Conservation (phyloP, 1,140 invertebrate species). For the Scaptomyza graminum region DNA sequence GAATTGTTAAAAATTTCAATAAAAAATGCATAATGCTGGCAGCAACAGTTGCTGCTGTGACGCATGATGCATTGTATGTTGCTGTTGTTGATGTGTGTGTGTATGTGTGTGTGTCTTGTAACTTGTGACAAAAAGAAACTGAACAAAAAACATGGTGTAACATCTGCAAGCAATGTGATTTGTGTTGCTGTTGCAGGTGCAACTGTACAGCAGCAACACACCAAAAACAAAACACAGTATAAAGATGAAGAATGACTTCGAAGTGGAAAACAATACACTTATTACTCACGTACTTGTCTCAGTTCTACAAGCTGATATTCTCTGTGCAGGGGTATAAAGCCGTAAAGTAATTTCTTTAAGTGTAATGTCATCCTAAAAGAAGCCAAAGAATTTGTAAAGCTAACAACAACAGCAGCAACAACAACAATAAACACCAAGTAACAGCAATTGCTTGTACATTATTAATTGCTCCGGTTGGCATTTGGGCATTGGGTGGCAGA, state of each 20-base stretch:
- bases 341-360: constrained; percentile 81
- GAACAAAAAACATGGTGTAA: background rate
- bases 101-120: background rate
- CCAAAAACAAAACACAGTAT: background rate
- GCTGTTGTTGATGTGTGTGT: constrained; percentile 6
- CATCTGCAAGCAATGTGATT: constrained; percentile 4
- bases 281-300: constrained; percentile 79
- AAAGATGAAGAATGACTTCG: background rate
- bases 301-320: constrained; percentile 78
- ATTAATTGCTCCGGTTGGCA: constrained; percentile 36
- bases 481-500: background rate
- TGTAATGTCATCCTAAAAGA: constrained; percentile 76
- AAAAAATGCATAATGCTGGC: background rate
- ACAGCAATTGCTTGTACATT: constrained; percentile 38
- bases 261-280: constrained; percentile 24
- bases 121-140: background rate
- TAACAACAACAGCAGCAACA: constrained; percentile 19
- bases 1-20: constrained; percentile 12
- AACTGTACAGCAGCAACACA: constrained; percentile 49
- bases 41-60: constrained; percentile 22
- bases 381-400: constrained; percentile 49
- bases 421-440: constrained; percentile 7
- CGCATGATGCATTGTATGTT: background rate
- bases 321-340: constrained; percentile 76
- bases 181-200: constrained; percentile 21